Base-by-base conservation (phyloP, 2,888 invertebrate genomes). In the Eubasilissa splendida region DNA sequence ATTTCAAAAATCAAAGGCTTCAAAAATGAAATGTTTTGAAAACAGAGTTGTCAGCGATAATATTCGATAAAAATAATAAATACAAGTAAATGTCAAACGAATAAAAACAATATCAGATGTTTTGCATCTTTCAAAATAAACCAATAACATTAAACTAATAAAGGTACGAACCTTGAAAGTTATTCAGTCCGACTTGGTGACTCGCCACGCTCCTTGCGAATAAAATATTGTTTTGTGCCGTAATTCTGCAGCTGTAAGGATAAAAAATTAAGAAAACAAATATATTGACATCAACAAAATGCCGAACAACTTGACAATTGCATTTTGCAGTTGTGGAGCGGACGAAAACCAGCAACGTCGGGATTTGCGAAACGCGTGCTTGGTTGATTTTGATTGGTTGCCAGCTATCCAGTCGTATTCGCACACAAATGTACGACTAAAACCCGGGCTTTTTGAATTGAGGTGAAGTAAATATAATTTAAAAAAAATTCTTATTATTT, bases 61-160 rank as follows among this genome's bases (percentile, higher is more conserved):
- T 68, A 50, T 50, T n/a, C n/a, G 50, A 9, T 9, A 68, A 50
- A 68, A 68, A n/a, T 50, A 50, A 42, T 50, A 68, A 14, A 68
- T 10, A 68, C 50, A 52, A 42, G 68, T 42, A 68, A 68, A 68
- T 68, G 68, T 68, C 68, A 68, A 68, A 52, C 68, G 42, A 9
- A 68, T 68, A 68, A 68, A 68, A 68, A 68, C 68, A 68, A 68
- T n/a, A 52, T 52, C 68, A 68, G 68, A 9, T 50, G 68, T 68
- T 68, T 68, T n/a, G 12, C 42, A 66, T 66, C 8, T 63, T 50
- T 10, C 52, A 68, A 50, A 68, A 68, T 52, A 68, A 33, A 12
- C 12, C 42, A 63, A 68, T 68, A 42, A 50, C 68, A 68, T 14
- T 42, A 14, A 52, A 68, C 50, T 50, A 11, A 66, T 50, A 42